Percentiles rank a stretch among this genome's conserved stretches.
Conservation (phyloP, 2,113 vertebrate species). For the Boleophthalmus pectinirostris region DNA sequence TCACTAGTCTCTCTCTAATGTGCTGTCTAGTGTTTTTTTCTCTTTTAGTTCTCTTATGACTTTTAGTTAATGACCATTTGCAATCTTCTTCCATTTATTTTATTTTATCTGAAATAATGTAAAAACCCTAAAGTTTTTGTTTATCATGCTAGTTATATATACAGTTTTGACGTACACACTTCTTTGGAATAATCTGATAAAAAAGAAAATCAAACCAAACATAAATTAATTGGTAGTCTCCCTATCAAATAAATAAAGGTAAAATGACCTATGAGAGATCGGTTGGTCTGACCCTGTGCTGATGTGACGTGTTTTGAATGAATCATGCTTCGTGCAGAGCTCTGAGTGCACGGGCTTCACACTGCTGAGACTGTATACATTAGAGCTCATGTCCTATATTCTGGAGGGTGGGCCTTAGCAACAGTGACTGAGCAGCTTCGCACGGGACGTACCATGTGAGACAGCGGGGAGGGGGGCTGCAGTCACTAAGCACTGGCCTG, state of each 20-base stretch:
- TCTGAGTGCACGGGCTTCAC: neutral
- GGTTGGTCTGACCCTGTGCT: neutral
- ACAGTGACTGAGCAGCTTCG: slow-evolving; percentile 73
- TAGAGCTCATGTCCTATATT: slow-evolving; percentile 62
- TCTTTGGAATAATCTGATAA: no score
- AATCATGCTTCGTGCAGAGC: slow-evolving; percentile 1
- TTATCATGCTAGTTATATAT: no score
- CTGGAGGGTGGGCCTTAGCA: slow-evolving; percentile 65
- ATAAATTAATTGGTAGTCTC: neutral
- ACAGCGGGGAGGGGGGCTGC: slow-evolving; percentile 26
- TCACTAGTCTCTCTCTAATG: no score
- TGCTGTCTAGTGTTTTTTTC: no score
- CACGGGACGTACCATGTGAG: slow-evolving; percentile 61
- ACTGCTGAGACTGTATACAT: slow-evolving; percentile 35
- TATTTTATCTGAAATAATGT: no score
- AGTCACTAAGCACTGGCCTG: neutral
- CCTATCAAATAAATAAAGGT: neutral
- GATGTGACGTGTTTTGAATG: neutral
- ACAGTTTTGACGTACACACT: no score
- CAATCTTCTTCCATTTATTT: no score
- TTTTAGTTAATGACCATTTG: no score
- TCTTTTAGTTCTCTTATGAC: no score
- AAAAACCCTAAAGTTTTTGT: no score
- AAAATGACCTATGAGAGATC: neutral
- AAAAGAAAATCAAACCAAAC: neutral